Base-by-base conservation (phyloP, 2,113 vertebrate species). In the Upupa epops region DNA sequence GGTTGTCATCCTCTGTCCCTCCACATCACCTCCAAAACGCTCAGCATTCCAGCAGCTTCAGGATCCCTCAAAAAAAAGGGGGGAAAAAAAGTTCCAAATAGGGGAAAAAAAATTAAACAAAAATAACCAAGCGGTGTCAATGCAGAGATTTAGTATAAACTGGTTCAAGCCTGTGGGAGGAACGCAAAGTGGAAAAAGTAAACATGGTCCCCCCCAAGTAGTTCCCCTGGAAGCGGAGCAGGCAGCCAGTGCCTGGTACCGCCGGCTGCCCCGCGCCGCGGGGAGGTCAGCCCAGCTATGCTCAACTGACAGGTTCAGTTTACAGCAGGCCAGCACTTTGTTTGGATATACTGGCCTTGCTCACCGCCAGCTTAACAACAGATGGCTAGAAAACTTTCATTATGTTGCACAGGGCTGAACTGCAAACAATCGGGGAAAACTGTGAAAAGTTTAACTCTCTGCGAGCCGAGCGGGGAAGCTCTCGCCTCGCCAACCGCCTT, bases 311-410 rank as follows among this genome's bases (percentile, higher is more conserved):
- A 98, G 98, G 98, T 98, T 99, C 98, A 96, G 98, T 98, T 98
- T 98, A 98, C 98, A 98, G 97, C 98, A 98, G 97, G 98, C 98
- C 97, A 97, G 90, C 90, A 96, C 98, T 98, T 97, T 98, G 98
- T 98, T 99, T 99, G 98, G 98, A 98, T 98, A 98, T 97, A 97
- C 97, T 96, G 97, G 98, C 97, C 97, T 98, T 98, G 98, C 97
- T 98, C 98, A 97, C 98, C 97, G 97, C 98, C 98, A 98, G 98
- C 98, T 98, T 98, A 98, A 98, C 98, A 99, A 98, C 98, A 98
- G 98, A 99, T 98, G 98, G 98, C 98, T 98, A 96, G 97, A 98
- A 98, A 98, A 98, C 98, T 98, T 98, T 97, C 97, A 98, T 98
- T 98, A 97, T 97, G 97, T 96, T 96, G 97, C 97, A 96, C 91